Conservation (phyloP, 2,113 vertebrate genomes). For the Sinocyclocheilus maitianheensis region DNA sequence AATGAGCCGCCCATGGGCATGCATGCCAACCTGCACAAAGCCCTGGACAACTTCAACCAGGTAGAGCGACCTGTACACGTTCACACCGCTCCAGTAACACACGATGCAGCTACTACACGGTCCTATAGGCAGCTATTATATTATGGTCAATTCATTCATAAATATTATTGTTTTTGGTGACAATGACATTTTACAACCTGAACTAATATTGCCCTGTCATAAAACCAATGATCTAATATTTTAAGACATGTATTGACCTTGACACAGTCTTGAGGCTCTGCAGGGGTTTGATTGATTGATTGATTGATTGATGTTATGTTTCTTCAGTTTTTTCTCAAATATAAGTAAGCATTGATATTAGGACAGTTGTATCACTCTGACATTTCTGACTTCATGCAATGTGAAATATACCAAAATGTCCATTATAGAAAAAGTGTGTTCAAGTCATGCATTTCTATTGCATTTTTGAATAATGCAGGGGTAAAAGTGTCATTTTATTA, state of each 20-base stretch:
- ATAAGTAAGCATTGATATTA: too few relatives aligned
- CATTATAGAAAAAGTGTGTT: neutral
- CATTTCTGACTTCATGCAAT: neutral
- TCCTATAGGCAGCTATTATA: too few relatives aligned
- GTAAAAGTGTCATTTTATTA: neutral
- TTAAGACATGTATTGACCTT: too few relatives aligned
- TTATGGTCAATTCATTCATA: too few relatives aligned
- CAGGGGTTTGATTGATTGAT: too few relatives aligned
- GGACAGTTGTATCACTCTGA: neutral
- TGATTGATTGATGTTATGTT: too few relatives aligned
- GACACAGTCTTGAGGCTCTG: too few relatives aligned
- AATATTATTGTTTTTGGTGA: neutral
- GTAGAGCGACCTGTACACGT: slow-evolving; percentile 63
- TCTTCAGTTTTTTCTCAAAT: too few relatives aligned
- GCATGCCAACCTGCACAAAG: slow-evolving; percentile 92
- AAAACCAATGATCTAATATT: too few relatives aligned
- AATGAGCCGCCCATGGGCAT: slow-evolving; percentile 89
- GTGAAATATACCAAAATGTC: neutral
- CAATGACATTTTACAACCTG: too few relatives aligned
- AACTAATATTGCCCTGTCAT: too few relatives aligned
- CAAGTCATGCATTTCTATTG: neutral
- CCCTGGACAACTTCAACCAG: slow-evolving; percentile 95
- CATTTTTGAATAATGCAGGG: neutral
- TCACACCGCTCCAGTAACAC: neutral
- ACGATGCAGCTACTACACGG: neutral